phyloP scores from a whole-genome alignment of 2,888 invertebrate species.

The Caenorhabditis sp. region DNA sequence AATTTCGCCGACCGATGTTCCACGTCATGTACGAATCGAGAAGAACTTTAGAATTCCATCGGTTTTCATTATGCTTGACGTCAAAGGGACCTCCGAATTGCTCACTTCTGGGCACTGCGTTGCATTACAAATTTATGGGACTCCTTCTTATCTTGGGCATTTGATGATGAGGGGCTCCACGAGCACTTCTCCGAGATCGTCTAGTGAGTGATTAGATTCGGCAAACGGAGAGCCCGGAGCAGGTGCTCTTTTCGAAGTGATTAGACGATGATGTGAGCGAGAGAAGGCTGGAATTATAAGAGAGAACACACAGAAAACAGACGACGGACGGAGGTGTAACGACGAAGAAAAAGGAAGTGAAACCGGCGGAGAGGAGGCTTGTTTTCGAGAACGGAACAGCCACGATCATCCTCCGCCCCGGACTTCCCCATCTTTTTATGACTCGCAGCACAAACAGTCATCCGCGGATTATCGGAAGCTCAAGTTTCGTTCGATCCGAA shows the following conservation, averaged over 20 bases:
- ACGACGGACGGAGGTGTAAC: slow-evolving; percentile 1
- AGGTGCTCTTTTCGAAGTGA: slow-evolving; percentile 9
- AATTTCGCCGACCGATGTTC: slow-evolving; percentile 32
- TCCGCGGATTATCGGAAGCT: slow-evolving; percentile 18
- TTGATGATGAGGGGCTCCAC: slow-evolving; percentile 2
- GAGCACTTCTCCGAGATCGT: no score
- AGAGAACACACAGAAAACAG: slow-evolving; percentile 1
- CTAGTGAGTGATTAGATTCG: slow-evolving; percentile 25
- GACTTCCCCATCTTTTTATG: no score
- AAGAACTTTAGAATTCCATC: background rate
- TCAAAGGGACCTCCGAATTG: background rate
- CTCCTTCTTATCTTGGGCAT: background rate
- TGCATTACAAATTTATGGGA: slow-evolving; percentile 26
- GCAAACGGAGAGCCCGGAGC: slow-evolving; percentile 15
- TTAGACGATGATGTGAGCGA: slow-evolving; percentile 20
- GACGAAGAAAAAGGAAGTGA: slow-evolving; percentile 10
- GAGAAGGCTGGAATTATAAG: slow-evolving; percentile 33
- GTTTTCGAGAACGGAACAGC: slow-evolving; percentile 22
- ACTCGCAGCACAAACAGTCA: background rate
- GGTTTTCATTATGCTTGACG: slow-evolving; percentile 21
- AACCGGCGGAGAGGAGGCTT: background rate
- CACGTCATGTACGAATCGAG: slow-evolving; percentile 19
- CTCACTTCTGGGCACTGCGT: background rate
- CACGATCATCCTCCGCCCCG: background rate
- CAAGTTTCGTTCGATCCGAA: background rate